These are phyloP conservation scores for Caenorhabditis afra DNA, from an alignment of 2,888 invertebrate species.

Conservation along the genomic window DNA sequence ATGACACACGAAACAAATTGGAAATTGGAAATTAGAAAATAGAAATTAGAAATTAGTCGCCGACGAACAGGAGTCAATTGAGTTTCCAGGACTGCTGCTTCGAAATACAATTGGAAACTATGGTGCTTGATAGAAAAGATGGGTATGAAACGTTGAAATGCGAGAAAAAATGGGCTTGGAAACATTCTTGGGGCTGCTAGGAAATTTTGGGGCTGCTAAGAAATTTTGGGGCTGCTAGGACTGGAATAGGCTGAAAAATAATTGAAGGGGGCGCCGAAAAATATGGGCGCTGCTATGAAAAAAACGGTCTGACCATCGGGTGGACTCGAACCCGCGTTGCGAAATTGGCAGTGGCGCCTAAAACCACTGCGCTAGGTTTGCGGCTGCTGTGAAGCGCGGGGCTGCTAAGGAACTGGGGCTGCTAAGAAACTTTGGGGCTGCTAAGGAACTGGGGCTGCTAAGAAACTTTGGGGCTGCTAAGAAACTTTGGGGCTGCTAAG, in stretches of 20 bases:
- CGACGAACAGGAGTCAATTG: background rate
- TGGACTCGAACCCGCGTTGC: too few species aligned
- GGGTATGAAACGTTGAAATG: too few species aligned
- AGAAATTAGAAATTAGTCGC: background rate
- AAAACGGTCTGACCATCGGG: too few species aligned
- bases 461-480: background rate
- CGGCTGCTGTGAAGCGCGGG: background rate
- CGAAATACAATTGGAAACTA: background rate
- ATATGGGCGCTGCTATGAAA: too few species aligned
- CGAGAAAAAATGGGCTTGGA: too few species aligned
- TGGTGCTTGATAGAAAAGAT: too few species aligned
- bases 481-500: too few species aligned
- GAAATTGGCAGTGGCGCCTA: too few species aligned
- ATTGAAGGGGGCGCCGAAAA: too few species aligned
- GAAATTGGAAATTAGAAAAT: background rate
- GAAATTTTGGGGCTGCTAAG: background rate
- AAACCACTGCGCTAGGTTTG: too few species aligned
- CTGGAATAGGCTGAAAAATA: too few species aligned
- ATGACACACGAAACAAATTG: background rate
- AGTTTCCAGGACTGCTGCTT: background rate
- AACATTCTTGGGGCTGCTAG: background rate
- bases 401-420: background rate
- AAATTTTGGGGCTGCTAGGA: too few species aligned
- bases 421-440: background rate
- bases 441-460: background rate